Evolutionary conservation across 2,888 invertebrate species (phyloP).

Genomic region (Coenonympha arcania): DNA sequence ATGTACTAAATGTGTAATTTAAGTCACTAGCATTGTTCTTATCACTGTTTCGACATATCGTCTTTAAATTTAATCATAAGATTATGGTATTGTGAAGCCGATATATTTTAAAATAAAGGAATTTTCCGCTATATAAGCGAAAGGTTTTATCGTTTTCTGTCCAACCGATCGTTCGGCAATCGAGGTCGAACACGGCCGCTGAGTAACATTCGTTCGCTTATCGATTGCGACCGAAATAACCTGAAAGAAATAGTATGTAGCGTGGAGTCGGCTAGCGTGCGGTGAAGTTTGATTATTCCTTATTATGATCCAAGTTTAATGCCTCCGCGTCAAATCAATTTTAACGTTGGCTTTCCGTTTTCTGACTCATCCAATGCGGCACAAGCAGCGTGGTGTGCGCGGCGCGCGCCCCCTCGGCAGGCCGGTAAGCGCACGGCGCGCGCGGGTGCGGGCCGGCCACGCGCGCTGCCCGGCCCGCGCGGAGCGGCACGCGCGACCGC

Average conservation of each 20-base stretch:
- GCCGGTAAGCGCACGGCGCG: conserved; percentile 46
- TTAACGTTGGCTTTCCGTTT: conserved; percentile 54
- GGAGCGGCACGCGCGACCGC: conserved; percentile 43
- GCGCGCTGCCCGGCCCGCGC: conserved; percentile 12
- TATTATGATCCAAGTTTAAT: conserved; percentile 32
- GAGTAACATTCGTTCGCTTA: conserved; percentile 59
- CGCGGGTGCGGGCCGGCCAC: conserved; percentile 11
- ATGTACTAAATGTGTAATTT: conserved; percentile 54
- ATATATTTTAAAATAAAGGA: conserved; percentile 75
- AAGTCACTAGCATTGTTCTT: conserved; percentile 68
- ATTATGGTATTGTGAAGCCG: conserved; percentile 71
- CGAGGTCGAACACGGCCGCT: conserved; percentile 55
- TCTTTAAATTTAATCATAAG: conserved; percentile 65
- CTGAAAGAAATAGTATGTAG: conserved; percentile 68
- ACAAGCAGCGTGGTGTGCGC: conserved; percentile 59
- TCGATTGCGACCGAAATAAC: conserved; percentile 68
- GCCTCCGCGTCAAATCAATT: conserved; percentile 37
- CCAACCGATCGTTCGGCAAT: conserved; percentile 58
- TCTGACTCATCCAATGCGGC: conserved; percentile 71
- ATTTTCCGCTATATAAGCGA: conserved; percentile 73
- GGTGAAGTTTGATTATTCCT: conserved; percentile 42
- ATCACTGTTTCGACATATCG: conserved; percentile 73
- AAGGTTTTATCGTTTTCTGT: conserved; percentile 69
- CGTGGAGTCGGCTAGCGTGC: conserved; percentile 67
- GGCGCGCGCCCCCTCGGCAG: conserved; percentile 48